These are phyloP conservation scores for Actinemys pallida DNA, from an alignment of 2,113 vertebrate species.

Conservation along the genomic window DNA sequence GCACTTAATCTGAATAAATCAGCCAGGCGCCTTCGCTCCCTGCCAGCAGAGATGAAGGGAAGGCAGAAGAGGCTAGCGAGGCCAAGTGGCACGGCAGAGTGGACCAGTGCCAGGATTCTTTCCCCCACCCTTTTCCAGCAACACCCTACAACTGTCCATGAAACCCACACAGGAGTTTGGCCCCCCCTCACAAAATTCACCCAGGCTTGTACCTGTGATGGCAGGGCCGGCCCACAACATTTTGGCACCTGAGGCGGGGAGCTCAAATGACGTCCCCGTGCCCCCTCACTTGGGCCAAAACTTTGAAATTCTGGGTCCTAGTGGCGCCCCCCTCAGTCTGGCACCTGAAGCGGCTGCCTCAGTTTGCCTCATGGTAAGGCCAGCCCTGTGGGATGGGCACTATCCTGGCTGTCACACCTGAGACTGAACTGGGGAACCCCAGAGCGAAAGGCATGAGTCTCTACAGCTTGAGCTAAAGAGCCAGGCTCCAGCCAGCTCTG, in stretches of 20 bases:
- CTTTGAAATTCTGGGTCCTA: no score
- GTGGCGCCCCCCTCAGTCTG: no score
- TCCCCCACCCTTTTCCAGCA: neutral
- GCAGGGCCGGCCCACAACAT: no score
- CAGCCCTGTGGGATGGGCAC: neutral
- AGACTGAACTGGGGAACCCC: fast-evolving
- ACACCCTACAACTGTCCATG: neutral
- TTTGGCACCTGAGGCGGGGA: no score
- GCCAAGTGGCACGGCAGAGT: fast-evolving
- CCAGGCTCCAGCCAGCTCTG: neutral
- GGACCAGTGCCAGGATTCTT: fast-evolving
- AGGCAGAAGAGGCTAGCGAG: neutral
- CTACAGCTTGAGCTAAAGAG: neutral
- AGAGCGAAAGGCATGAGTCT: fast-evolving
- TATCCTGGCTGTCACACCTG: neutral
- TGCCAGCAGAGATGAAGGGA: neutral
- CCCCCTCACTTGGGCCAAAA: no score
- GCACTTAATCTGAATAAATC: slow-evolving; percentile 19
- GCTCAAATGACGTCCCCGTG: no score
- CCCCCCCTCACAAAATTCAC: neutral
- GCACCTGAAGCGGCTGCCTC: no score
- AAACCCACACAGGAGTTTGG: neutral
- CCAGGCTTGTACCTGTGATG: no score
- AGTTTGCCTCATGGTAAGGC: no score
- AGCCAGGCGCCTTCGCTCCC: neutral